These are phyloP conservation scores for Lepidochrysops patricia DNA, from an alignment of 2,888 invertebrate genomes.

Conservation along the genomic window DNA sequence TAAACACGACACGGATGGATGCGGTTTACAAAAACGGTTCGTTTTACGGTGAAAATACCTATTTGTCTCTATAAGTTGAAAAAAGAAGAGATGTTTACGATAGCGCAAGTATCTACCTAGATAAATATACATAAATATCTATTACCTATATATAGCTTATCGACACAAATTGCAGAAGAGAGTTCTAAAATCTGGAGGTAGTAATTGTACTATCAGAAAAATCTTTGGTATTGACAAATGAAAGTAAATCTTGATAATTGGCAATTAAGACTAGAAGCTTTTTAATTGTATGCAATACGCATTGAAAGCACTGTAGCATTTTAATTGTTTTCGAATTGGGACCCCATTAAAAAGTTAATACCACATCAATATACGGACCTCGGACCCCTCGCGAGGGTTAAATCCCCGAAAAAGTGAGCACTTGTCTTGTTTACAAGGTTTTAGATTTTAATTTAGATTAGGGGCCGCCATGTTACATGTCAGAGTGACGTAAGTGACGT, in stretches of 20 bases:
- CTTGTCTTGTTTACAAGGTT: constrained; percentile 77
- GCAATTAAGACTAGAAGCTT: not conserved
- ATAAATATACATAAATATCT: too few relatives aligned
- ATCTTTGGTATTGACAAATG: too few relatives aligned
- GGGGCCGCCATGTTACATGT: constrained; percentile 32
- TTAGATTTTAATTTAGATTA: constrained; percentile 77
- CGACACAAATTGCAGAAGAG: too few relatives aligned
- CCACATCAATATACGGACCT: constrained; percentile 25
- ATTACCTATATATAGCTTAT: too few relatives aligned
- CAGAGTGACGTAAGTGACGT: constrained; percentile 45
- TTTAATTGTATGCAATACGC: not conserved
- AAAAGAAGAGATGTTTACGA: not conserved
- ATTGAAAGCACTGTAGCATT: not conserved
- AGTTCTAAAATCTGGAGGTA: too few relatives aligned
- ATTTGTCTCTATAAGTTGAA: not conserved
- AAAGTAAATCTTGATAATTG: not conserved
- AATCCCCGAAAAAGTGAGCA: constrained; percentile 76
- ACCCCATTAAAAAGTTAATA: constrained; percentile 8
- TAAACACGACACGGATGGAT: not conserved
- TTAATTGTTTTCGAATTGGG: constrained; percentile 3
- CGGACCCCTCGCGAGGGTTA: constrained; percentile 55
- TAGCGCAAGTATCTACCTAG: too few relatives aligned
- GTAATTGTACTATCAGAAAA: too few relatives aligned
- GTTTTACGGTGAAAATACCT: not conserved
- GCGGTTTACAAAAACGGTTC: not conserved